A percentile compares a stretch with the other conserved stretches of the same genome.
Conservation (phyloP, 64 coral and sea anemone species). For the Acropora tenuis region DNA sequence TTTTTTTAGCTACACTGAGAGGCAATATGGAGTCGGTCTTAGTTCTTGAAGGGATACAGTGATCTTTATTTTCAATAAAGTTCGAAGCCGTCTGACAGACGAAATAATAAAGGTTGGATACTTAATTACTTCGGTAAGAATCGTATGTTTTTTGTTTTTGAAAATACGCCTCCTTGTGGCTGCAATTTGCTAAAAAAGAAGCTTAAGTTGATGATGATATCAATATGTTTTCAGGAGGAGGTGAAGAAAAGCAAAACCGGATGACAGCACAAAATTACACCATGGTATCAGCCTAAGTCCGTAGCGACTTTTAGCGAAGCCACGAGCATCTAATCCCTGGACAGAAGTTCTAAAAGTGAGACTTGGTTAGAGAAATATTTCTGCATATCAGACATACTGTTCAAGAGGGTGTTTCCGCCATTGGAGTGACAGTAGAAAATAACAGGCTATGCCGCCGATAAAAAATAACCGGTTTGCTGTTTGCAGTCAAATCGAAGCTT, state of each 20-base stretch:
- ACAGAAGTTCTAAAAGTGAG: background rate
- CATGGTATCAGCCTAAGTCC: background rate
- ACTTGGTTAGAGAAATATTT: background rate
- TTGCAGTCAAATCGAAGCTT: too few relatives aligned
- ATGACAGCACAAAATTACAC: too few relatives aligned
- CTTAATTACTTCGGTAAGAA: slow-evolving; percentile 48
- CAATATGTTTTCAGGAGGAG: slow-evolving; percentile 3
- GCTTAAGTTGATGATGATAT: background rate
- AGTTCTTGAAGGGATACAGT: slow-evolving; percentile 5
- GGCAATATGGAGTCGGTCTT: slow-evolving; percentile 24
- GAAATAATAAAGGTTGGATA: slow-evolving; percentile 30
- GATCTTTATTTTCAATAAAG: slow-evolving; percentile 61
- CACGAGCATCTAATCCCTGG: background rate
- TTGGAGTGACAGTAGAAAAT: slow-evolving; percentile 17
- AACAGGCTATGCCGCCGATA: slow-evolving; percentile 7
- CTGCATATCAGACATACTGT: background rate
- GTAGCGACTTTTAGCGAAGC: background rate
- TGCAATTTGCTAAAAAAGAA: slow-evolving; percentile 21
- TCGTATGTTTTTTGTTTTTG: slow-evolving; percentile 55
- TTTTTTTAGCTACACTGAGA: background rate
- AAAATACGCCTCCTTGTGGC: slow-evolving; percentile 12
- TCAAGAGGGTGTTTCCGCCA: slow-evolving; percentile 4
- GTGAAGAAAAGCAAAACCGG: background rate
- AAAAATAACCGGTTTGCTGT: too few relatives aligned
- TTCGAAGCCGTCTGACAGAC: slow-evolving; percentile 27